Conservation (phyloP, 2,888 invertebrate species). For the Ecliptopera silaceata region DNA sequence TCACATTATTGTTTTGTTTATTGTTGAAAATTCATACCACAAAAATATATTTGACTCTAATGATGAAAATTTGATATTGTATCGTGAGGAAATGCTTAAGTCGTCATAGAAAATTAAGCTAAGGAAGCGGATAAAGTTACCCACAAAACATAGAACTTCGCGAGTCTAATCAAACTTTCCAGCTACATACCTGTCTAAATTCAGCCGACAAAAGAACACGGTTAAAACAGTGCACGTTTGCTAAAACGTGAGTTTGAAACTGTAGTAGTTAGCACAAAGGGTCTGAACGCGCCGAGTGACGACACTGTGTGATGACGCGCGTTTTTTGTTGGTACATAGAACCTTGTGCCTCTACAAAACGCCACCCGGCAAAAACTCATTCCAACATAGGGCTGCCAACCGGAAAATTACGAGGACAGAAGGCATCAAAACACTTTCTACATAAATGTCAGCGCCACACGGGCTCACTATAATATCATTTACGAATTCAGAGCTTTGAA, state of each 20-base stretch:
- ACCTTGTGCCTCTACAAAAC: constrained; percentile 15
- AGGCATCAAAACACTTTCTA: constrained; percentile 33
- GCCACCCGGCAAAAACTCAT: constrained; percentile 39
- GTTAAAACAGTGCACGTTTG: constrained; percentile 26
- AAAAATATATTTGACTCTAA: too few species aligned
- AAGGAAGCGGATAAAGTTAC: neutral
- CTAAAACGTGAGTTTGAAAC: constrained; percentile 29
- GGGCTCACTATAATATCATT: constrained; percentile 26
- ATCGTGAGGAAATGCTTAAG: too few species aligned
- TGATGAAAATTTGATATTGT: too few species aligned
- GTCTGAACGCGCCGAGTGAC: constrained; percentile 26
- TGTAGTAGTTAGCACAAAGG: constrained; percentile 39
- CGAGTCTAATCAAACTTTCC: neutral
- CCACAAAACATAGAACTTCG: neutral
- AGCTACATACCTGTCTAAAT: neutral
- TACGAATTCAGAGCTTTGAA: constrained; percentile 20
- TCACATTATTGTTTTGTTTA: too few species aligned
- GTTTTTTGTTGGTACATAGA: constrained; percentile 28
- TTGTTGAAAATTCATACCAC: too few species aligned
- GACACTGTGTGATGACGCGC: constrained; percentile 41
- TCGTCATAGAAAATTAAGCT: too few species aligned
- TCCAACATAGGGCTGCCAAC: constrained; percentile 43
- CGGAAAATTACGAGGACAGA: constrained; percentile 46
- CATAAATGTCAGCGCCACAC: constrained; percentile 27
- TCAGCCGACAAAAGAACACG: neutral